A percentile compares a stretch with the other conserved stretches of the same genome.
phyloP scores from a whole-genome alignment of 2,888 invertebrate species.

The Bedellia somnulentella region DNA sequence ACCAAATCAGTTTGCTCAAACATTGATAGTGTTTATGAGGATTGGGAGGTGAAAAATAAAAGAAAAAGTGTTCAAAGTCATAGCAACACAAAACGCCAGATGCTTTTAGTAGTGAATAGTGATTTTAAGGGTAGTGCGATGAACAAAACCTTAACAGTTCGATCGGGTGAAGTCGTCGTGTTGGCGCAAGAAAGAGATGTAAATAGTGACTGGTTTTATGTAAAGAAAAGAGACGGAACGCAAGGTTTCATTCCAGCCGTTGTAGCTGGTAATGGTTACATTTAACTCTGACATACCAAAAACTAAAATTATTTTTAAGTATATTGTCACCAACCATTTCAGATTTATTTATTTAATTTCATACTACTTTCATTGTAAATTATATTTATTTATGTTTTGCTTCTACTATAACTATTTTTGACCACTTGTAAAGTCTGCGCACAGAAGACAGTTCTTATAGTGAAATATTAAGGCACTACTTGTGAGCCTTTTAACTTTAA shows the following conservation, averaged over 20 bases:
- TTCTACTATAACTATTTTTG: no score
- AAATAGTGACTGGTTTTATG: constrained; percentile 74
- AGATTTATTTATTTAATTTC: no score
- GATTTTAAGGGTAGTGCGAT: constrained; percentile 63
- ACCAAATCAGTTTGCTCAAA: constrained; percentile 44
- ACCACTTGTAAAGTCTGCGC: no score
- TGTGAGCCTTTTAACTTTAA: no score
- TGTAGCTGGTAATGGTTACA: constrained; percentile 76
- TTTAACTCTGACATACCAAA: constrained; percentile 51
- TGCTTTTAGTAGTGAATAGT: constrained; percentile 67
- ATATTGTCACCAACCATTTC: no score
- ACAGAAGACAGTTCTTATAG: no score
- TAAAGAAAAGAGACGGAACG: constrained; percentile 67
- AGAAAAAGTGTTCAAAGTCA: constrained; percentile 12
- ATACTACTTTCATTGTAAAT: no score
- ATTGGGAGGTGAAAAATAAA: constrained; percentile 7
- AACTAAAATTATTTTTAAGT: no score
- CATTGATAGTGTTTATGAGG: constrained; percentile 20
- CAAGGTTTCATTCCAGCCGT: constrained; percentile 79
- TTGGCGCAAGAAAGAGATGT: constrained; percentile 54
- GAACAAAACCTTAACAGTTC: constrained; percentile 65
- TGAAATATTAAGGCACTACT: no score
- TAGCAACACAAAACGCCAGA: constrained; percentile 14
- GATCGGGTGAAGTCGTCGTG: constrained; percentile 75
- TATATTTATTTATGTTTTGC: no score